Base-by-base conservation (phyloP, 37 sponge, comb jelly and placozoan species). In the Halisarca cf. caerulea region DNA sequence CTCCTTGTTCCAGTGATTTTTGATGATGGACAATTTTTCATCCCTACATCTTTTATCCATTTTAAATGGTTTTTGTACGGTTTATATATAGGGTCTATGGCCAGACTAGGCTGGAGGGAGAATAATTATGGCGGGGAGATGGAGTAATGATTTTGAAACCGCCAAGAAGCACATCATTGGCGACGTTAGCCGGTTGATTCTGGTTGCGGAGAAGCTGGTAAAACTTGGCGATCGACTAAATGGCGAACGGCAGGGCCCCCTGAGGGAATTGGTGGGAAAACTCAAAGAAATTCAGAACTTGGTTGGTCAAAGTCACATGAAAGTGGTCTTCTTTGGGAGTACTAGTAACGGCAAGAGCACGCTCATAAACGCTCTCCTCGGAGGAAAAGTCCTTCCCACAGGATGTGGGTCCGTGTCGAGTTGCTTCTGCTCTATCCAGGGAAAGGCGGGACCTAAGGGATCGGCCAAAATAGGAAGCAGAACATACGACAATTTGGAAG, bases 291-390 rank as follows among this genome's bases (percentile, higher is more conserved):
- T 97, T 34, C 68, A 82, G 81, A 85, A 91, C 14, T 74, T 97
- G 3, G 43, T 94, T 32, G 54, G 69, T 30, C 74, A 92, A 6
- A 88, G 91, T 83, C 92, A 94, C 62, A 97, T 97, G 97, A 97
- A 97, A 85, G 95, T 98, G 11, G 96, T 86, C 5, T 98, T 98
- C 84, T 98, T 98, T 82, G 99, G 99, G 17, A 92, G 96, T 0
- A 98, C 99, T 20, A 91, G 92, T 55, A 98, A 98, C 53, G 99
- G 99, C 21, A 98, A 98, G 90, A 98, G 99, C 83, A 92, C 94
- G 5, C 92, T 91, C 9, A 90, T 98, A 70, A 98, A 98, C 81
- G 92, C 96, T 17, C 98, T 98, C 85, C 88, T 98, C n/a, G 86
- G 66, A 0, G 90, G 84, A 53, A 86, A 85, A 64, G 97, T 98